Conservation (phyloP, 2,888 invertebrate genomes). For the Nipponacmea schrenckii region DNA sequence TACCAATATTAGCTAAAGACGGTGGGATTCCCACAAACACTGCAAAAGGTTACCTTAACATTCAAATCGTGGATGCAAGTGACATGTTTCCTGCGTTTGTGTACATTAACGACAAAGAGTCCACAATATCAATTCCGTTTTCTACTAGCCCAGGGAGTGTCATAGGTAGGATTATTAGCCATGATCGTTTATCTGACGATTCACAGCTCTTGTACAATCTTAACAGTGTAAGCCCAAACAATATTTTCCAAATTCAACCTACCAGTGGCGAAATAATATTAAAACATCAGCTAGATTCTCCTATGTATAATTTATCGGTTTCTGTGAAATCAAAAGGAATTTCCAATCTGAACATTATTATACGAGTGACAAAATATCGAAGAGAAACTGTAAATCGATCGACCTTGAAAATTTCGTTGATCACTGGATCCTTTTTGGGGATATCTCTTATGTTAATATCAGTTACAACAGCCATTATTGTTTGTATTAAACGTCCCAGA, state of each 20-base stretch:
- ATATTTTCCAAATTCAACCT: slow-evolving; percentile 37
- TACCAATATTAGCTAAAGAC: slow-evolving; percentile 52
- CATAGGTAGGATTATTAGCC: slow-evolving; percentile 38
- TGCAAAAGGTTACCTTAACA: slow-evolving; percentile 42
- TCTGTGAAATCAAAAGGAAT: too few relatives aligned
- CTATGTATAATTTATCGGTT: too few relatives aligned
- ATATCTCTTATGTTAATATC: too few relatives aligned
- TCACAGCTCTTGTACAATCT: slow-evolving; percentile 43
- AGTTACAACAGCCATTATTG: too few relatives aligned
- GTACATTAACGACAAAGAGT: slow-evolving; percentile 46
- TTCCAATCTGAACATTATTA: too few relatives aligned
- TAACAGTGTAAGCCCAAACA: slow-evolving; percentile 36
- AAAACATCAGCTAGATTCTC: too few relatives aligned
- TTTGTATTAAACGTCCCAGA: too few relatives aligned
- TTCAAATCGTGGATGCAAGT: slow-evolving; percentile 54
- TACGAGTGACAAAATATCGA: too few relatives aligned
- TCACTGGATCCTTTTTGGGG: too few relatives aligned
- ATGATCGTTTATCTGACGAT: slow-evolving; percentile 46
- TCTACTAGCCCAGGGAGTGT: slow-evolving; percentile 29
- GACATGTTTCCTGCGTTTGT: slow-evolving; percentile 55
- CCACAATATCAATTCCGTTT: slow-evolving; percentile 36
- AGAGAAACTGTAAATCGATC: too few relatives aligned
- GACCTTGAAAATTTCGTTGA: too few relatives aligned
- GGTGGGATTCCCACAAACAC: slow-evolving; percentile 46
- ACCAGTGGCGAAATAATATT: slow-evolving; percentile 39